Base-by-base conservation (phyloP, 2,888 invertebrate genomes). In the Yponomeuta malinellus region DNA sequence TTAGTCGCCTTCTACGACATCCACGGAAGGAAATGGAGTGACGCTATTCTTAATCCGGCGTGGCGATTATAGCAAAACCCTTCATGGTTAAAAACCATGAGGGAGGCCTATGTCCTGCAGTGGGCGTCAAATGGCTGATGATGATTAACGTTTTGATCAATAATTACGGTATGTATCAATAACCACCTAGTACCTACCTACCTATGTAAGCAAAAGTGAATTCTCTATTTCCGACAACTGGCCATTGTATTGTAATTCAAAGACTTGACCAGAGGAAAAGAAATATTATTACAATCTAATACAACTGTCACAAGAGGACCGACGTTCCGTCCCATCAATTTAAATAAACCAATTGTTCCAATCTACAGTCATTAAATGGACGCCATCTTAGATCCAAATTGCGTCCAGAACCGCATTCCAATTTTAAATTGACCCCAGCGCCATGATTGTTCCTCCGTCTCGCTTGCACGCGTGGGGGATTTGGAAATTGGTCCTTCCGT, bases 281-380 rank as follows among this genome's bases (percentile, higher is more conserved):
- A 23, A 65, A 33, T 65, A 65, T 10, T 29, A 48, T 59, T 52
- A 69, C 23, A 37, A 48, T 10, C 12, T 48, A 3, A 52, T 64
- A 65, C 31, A 59, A 65, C 65, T 65, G 65, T 65, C 65, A 65
- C 33, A 64, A 15, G 29, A 2, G 29, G 33, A 33, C 65, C 29
- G 65, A 4, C 65, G 33, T 75, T 68, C 72, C 64, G 72, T 70
- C 59, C 69, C 76, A 74, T 75, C 76, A 74, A 76, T 77, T 75
- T 75, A 73, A 77, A 77, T 78, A 74, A 48, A 70, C 74, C 78
- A 78, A 78, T 78, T 78, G 75, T 74, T 66, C 75, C 76, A 77
- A 78, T 78, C 76, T 76, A 73, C 72, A 73, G 74, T 76, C 75
- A 77, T 78, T 78, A 76, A 76, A 72, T 23, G 70, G 71, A 76